These are phyloP conservation scores for Macrobrachium rosenbergii DNA, from an alignment of 1,140 invertebrate genomes.

Conservation along the genomic window DNA sequence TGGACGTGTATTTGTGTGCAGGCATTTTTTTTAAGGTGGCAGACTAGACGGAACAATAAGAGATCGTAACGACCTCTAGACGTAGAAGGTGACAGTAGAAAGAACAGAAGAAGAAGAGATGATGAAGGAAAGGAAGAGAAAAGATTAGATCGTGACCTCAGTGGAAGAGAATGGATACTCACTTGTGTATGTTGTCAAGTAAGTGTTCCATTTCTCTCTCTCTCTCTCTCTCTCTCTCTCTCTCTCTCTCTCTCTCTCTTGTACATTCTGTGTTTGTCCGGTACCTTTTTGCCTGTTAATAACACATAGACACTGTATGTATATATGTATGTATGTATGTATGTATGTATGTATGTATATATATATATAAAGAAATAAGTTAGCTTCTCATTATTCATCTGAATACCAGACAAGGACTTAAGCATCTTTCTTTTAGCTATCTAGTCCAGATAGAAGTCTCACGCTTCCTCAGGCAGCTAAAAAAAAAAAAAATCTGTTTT, in stretches of 20 bases:
- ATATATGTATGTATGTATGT: not conserved
- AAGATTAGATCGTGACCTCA: too few relatives aligned
- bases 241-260: constrained; percentile 7
- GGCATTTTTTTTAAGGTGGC: not conserved
- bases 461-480: too few relatives aligned
- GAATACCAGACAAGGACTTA: too few relatives aligned
- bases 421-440: too few relatives aligned
- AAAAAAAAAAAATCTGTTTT: too few relatives aligned
- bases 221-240: not conserved
- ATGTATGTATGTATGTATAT: not conserved
- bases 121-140: too few relatives aligned
- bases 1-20: too few relatives aligned
- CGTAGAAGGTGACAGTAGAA: not conserved
- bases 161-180: not conserved
- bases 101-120: not conserved
- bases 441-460: too few relatives aligned
- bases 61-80: not conserved
- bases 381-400: too few relatives aligned
- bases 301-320: not conserved
- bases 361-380: not conserved
- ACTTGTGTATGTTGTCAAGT: not conserved
- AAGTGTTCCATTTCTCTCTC: not conserved
- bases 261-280: not conserved
- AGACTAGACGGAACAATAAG: not conserved
- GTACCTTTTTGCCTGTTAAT: not conserved